Evolutionary conservation across 2,888 invertebrate species (phyloP).

Genomic region (Apotomis betuletana): DNA sequence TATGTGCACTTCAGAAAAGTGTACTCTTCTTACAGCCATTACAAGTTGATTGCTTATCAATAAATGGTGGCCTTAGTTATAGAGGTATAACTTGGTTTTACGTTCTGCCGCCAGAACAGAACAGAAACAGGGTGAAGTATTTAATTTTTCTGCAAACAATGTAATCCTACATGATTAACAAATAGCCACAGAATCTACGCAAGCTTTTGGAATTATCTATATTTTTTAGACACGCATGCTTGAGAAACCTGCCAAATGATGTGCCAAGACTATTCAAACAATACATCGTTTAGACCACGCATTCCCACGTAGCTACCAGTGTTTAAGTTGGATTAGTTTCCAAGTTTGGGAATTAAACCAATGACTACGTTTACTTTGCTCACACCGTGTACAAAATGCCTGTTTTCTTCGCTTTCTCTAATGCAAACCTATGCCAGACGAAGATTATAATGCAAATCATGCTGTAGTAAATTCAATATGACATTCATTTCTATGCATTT

Average conservation of each 20-base stretch:
- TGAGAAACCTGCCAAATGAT: constrained; percentile 26
- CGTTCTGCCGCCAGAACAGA: too few relatives aligned
- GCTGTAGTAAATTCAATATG: not conserved
- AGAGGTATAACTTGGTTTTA: too few relatives aligned
- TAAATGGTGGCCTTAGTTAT: too few relatives aligned
- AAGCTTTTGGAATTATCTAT: not conserved
- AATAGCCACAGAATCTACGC: not conserved
- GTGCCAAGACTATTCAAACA: constrained; percentile 18
- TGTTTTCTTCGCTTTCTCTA: constrained; percentile 29
- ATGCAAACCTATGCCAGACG: constrained; percentile 8
- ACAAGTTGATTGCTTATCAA: too few relatives aligned
- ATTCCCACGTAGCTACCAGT: constrained; percentile 28
- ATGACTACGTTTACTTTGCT: constrained; percentile 22
- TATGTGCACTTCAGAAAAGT: not conserved
- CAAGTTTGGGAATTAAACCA: constrained; percentile 25
- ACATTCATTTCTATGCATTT: not conserved
- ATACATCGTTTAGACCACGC: constrained; percentile 23
- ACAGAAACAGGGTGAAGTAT: too few relatives aligned
- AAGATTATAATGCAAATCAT: constrained; percentile 16
- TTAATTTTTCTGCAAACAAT: not conserved
- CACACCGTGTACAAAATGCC: not conserved
- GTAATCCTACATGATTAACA: not conserved
- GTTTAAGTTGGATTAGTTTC: constrained; percentile 5
- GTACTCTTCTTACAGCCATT: too few relatives aligned
- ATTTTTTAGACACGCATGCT: not conserved